Base-by-base conservation (phyloP, 2,888 invertebrate species). In the Chloroclysta siterata region DNA sequence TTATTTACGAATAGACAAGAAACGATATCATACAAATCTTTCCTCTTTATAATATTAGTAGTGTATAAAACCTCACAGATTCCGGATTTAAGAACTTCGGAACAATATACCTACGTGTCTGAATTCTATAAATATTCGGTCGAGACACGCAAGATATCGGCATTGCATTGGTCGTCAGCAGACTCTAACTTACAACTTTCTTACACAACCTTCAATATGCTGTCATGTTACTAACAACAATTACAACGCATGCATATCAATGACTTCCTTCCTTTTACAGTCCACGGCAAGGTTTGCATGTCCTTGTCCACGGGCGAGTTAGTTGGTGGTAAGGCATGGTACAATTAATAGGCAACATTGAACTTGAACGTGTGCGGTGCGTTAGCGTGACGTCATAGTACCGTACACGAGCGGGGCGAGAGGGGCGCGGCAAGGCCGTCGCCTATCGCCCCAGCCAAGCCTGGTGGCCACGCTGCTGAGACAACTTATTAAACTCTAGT, bases 261-360 rank as follows among this genome's bases (percentile, higher is more conserved):
- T 57, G 41, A 55, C 57, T 66, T 58, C 60, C 61, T 60, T 68
- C 64, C 65, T 65, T 55, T 42, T 48, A 53, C 46, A 50, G 56
- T 13, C 50, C 17, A 52, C 48, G 50, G 50, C 53, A 58, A 60
- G 54, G 42, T 52, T 41, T 54, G 44, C 57, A 67, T 68, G 69
- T 70, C 74, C 74, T 74, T 74, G 74, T 71, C 66, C 44, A 63
- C 65, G 53, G 63, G 60, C 70, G 65, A 68, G 63, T 66, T 69
- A 66, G 66, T 70, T 63, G 65, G 80, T 82, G 80, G 78, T 76
- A 78, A 79, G 78, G 79, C 78, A 79, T 81, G 76, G 81, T 82
- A 77, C 83, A 88, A 87, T 86, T 87, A 88, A 88, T 84, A 84
- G 84, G 81, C 87, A 91, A 75, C 92, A 91, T 90, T 92, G 92